phyloP scores from a whole-genome alignment of 1,140 invertebrate species.

The Neoseiulus cucumeris region DNA sequence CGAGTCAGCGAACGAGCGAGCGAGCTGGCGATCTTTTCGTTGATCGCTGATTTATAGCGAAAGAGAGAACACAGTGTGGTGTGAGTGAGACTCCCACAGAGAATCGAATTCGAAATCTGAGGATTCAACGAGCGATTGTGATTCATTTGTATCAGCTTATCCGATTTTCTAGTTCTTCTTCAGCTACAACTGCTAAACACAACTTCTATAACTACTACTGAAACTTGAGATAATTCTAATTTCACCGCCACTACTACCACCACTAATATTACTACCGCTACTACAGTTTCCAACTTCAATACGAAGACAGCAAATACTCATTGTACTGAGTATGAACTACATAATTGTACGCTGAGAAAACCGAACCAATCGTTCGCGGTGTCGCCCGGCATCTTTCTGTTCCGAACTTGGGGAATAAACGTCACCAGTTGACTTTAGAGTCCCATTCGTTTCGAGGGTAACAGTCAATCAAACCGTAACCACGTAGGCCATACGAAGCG shows the following conservation, averaged over 20 bases:
- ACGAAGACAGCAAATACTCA: neutral
- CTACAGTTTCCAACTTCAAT: neutral
- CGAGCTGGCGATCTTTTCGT: no score
- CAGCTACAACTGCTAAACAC: no score
- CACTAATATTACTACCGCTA: neutral
- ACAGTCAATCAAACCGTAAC: neutral
- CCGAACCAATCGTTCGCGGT: conserved; percentile 11
- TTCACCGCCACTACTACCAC: neutral
- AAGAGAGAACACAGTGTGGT: no score
- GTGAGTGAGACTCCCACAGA: no score
- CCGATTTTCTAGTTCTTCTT: no score
- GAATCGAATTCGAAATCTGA: no score
- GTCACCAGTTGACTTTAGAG: neutral
- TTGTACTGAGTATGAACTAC: neutral
- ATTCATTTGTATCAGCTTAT: no score
- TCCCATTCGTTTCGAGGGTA: conserved; percentile 7
- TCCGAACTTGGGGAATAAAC: conserved; percentile 4
- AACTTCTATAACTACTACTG: no score
- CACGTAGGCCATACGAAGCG: neutral
- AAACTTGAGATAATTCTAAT: neutral
- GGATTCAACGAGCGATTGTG: no score
- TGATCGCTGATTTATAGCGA: no score
- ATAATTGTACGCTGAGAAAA: conserved; percentile 1
- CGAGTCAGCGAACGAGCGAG: no score
- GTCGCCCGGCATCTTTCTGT: conserved; percentile 10